Base-by-base conservation (phyloP, 1,140 invertebrate genomes). In the Plodia interpunctella region DNA sequence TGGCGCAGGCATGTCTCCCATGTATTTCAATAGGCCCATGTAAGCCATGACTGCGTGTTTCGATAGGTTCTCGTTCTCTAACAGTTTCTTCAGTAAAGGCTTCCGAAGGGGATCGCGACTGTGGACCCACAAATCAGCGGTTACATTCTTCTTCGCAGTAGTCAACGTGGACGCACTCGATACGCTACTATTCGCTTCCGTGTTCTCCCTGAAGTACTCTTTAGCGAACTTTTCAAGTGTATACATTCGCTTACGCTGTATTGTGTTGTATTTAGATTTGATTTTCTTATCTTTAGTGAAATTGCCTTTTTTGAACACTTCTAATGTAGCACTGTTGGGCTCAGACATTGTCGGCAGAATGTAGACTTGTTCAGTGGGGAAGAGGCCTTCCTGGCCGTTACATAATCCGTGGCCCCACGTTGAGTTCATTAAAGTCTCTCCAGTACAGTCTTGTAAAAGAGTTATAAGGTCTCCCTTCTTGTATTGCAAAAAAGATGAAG, bases 21-120 rank as follows among this genome's bases (percentile, higher is more conserved):
- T 98, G 80, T 98, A 98, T 89, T 97, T 98, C n/a, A 98, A 88
- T 73, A 97, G 96, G 73, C 93, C 94, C 71, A 93, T 92, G 86
- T 96, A 97, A 53, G 94, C 92, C 54, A 92, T 91, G 66, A 95
- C 90, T 0, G 96, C 95, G 76, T 95, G 93, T 75, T 95, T 94
- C 25, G 92, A 92, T 6, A 95, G 87, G 59, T 95, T 94, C 62
- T 96, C 94, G 73, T 96, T 94, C 52, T 93, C 92, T 55, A 94
- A 78, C 5, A 98, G 77, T 81, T 96, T 96, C 74, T 95, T 94
- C 9, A 98, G 88, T n/a, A 98, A 87, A 0, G 97, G 97, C 68
- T 95, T 93, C 74, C 95, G 94, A 4, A 99, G 88, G 0, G 96
- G 96, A 66, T 97, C 95, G 50, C 96, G 91, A 0, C 95, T 94